phyloP scores from a whole-genome alignment of 2,797 vertebrate genomes.

The Oryzias dopingdopingensis region DNA sequence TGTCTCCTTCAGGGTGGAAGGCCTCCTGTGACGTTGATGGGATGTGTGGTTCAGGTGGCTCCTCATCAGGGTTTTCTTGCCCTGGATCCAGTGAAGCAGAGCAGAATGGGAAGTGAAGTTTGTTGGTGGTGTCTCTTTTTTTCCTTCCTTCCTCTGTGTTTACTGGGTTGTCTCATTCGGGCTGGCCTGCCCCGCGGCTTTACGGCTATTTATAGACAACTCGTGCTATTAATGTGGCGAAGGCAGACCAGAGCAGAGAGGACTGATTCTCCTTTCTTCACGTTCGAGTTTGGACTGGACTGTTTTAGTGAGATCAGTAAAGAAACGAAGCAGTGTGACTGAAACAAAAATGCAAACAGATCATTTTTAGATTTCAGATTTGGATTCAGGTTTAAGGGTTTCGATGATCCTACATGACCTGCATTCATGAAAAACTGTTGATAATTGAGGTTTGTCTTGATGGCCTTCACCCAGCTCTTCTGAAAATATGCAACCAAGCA shows the following conservation, averaged over 20 bases:
- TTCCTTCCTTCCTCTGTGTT: constrained; percentile 18
- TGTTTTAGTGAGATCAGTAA: background rate
- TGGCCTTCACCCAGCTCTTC: too few species aligned
- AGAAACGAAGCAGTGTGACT: too few species aligned
- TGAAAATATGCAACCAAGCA: too few species aligned
- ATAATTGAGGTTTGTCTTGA: too few species aligned
- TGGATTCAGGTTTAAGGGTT: too few species aligned
- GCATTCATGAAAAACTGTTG: too few species aligned
- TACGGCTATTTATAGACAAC: constrained; percentile 74
- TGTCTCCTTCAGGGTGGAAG: background rate
- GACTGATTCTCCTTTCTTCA: constrained; percentile 26
- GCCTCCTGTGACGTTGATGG: background rate
- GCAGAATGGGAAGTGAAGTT: constrained; percentile 10
- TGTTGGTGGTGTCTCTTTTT: constrained; percentile 21
- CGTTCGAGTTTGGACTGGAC: constrained; percentile 9
- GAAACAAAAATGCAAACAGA: too few species aligned
- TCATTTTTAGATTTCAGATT: too few species aligned
- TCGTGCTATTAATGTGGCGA: constrained; percentile 56
- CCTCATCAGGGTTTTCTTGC: constrained; percentile 9
- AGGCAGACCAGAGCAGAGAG: constrained; percentile 30
- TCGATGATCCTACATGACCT: too few species aligned
- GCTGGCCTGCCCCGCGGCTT: constrained; percentile 57
- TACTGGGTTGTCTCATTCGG: constrained; percentile 47
- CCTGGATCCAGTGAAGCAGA: constrained; percentile 22
- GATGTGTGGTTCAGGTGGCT: background rate